Percentiles rank a stretch among this genome's conserved stretches.
These are phyloP conservation scores for Salticus scenicus DNA, from an alignment of 2,888 invertebrate genomes.

Conservation along the genomic window DNA sequence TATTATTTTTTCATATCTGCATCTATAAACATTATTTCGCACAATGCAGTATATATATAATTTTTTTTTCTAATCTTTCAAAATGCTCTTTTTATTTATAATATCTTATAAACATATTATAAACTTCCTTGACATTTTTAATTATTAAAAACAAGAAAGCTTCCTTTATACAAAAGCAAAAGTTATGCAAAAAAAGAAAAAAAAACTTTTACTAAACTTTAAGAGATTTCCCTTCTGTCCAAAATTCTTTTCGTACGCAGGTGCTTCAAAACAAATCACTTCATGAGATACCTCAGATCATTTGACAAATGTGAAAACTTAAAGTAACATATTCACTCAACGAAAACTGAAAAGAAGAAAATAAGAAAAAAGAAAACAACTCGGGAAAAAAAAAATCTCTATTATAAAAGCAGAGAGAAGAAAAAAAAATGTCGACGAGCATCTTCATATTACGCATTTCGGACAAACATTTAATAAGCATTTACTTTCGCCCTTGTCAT, in stretches of 20 bases:
- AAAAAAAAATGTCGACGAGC: conserved; percentile 18
- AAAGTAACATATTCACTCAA: too few relatives aligned
- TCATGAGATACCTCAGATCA: conserved; percentile 29
- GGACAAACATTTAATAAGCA: conserved; percentile 11
- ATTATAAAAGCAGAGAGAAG: conserved; percentile 18
- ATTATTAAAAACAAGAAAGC: too few relatives aligned
- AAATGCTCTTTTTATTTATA: too few relatives aligned
- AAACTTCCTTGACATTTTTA: too few relatives aligned
- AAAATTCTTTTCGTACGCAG: background rate
- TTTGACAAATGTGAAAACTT: conserved; percentile 61
- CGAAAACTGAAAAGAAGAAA: background rate
- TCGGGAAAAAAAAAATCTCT: conserved; percentile 22
- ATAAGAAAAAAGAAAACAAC: conserved; percentile 5
- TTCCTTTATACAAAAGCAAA: too few relatives aligned
- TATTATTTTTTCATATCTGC: too few relatives aligned
- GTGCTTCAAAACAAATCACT: background rate
- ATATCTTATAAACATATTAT: too few relatives aligned
- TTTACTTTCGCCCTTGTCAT: conserved; percentile 47
- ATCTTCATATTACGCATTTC: background rate
- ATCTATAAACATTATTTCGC: too few relatives aligned
- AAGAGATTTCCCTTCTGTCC: background rate
- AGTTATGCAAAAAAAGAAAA: too few relatives aligned
- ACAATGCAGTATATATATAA: too few relatives aligned
- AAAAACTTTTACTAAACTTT: too few relatives aligned
- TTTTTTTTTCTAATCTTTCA: too few relatives aligned